These are phyloP conservation scores for Drosophila paracracens DNA, from an alignment of 2,888 invertebrate species.

Conservation along the genomic window DNA sequence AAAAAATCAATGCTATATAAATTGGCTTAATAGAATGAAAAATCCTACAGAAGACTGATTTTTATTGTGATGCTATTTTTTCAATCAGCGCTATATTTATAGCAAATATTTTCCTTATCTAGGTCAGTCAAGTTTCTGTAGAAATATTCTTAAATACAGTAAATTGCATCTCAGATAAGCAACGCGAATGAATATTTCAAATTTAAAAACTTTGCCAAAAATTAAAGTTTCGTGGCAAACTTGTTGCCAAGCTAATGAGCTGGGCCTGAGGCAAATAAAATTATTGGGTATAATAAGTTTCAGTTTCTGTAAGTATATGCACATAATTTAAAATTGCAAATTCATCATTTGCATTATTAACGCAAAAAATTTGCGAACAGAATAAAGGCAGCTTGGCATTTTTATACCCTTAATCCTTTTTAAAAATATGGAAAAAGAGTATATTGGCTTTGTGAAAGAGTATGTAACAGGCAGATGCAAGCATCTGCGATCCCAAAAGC, in stretches of 20 bases:
- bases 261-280: background rate
- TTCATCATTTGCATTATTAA: background rate
- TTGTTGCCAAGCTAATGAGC: conserved; percentile 2
- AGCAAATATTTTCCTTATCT: conserved; percentile 1
- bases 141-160: background rate
- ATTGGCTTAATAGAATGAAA: background rate
- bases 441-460: background rate
- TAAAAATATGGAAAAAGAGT: background rate
- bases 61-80: background rate
- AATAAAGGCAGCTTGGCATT: conserved; percentile 1
- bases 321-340: conserved; percentile 14
- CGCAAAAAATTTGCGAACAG: background rate
- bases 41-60: background rate
- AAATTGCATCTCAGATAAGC: conserved; percentile 1
- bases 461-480: background rate
- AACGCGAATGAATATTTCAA: background rate
- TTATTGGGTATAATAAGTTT: conserved; percentile 2
- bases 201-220: background rate
- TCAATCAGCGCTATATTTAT: background rate
- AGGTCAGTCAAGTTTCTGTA: conserved; percentile 16
- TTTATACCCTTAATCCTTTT: background rate
- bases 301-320: background rate
- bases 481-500: background rate
- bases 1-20: background rate
- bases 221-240: background rate